Evolutionary conservation across 2,888 invertebrate species (phyloP), one percentile per base, ranked within the genome.

Genomic region (Dendrolimus pini): DNA sequence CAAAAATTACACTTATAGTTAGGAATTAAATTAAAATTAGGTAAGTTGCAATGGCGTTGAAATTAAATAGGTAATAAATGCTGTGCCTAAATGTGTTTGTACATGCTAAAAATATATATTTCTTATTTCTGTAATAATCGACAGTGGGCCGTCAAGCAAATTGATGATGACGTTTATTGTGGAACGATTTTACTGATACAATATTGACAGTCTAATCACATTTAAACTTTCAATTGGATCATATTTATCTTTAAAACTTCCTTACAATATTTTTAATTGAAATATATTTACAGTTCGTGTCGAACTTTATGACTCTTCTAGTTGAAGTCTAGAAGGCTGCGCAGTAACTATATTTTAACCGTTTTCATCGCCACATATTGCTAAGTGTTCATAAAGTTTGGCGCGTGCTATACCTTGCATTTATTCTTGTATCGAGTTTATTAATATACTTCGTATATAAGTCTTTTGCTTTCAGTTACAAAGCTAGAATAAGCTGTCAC

Each of bases 191-290:
- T 10, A 10, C 47, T 47, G 9, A 47, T 47, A 7, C 47, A 47
- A 47, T 47, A 47, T 47, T 47, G 47, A 47, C 12, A 47, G 47
- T 47, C 12, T 47, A 47, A 47, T 47, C 47, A 47, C 47, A 47
- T 10, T 47, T 47, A 8, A 47, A 47, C 9, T 47, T 47, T 47
- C 47, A 47, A 3, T 47, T 47, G 9, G 10, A 47, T 47, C 30
- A 30, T 30, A 30, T 3, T 30, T 30, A 3, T 6, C n/a, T n/a
- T n/a, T n/a, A n/a, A n/a, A n/a, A 18, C 69, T 65, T 66, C 70
- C 70, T 70, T 68, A 69, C 61, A 59, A 61, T 65, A 59, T 60
- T 69, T 63, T 68, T 69, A 68, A 62, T 62, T 68, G 56, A 68
- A 68, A 68, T 30, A 30, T 30, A 30, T 30, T 30, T 30, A 30